Evolutionary conservation across 1,140 invertebrate species (phyloP).

Genomic region (Bombus turneri): DNA sequence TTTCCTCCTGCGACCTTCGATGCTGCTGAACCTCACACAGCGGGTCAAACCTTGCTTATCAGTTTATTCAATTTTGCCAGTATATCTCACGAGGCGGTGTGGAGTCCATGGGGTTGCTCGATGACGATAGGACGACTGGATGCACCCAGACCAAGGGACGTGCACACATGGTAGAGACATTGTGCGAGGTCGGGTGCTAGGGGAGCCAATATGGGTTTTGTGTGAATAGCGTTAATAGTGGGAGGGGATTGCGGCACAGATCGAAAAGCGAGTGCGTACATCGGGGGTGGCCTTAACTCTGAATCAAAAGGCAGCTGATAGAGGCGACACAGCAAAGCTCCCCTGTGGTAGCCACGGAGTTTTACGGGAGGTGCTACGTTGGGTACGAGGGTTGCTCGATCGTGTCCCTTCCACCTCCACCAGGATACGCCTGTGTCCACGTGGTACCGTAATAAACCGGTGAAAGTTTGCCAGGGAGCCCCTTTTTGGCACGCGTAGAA

Average conservation of each 20-base stretch:
- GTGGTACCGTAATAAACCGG: constrained; percentile 69
- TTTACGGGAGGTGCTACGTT: background rate
- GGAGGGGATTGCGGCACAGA: constrained; percentile 73
- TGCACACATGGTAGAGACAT: constrained; percentile 66
- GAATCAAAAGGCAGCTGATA: constrained; percentile 75
- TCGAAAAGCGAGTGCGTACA: constrained; percentile 47
- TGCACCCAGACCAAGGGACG: background rate
- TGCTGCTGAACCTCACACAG: background rate
- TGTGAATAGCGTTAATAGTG: constrained; percentile 78
- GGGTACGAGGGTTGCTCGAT: constrained; percentile 30
- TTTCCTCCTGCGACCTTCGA: fast-evolving
- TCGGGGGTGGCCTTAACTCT: constrained; percentile 74
- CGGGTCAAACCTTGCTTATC: constrained; percentile 11
- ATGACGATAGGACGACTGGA: constrained; percentile 14
- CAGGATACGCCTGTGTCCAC: constrained; percentile 28
- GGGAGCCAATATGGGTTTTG: constrained; percentile 69
- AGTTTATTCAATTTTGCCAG: constrained; percentile 16
- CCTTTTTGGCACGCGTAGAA: constrained; percentile 76
- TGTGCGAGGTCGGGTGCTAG: constrained; percentile 60
- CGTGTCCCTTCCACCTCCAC: constrained; percentile 47
- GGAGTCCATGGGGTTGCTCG: background rate
- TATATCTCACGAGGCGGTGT: background rate
- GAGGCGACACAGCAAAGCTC: constrained; percentile 29
- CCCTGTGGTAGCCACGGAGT: constrained; percentile 42
- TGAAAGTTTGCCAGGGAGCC: constrained; percentile 74